Percentiles rank a stretch among this genome's conserved stretches.
Conservation (phyloP, 2,888 invertebrate species). For the Limenitis camilla region DNA sequence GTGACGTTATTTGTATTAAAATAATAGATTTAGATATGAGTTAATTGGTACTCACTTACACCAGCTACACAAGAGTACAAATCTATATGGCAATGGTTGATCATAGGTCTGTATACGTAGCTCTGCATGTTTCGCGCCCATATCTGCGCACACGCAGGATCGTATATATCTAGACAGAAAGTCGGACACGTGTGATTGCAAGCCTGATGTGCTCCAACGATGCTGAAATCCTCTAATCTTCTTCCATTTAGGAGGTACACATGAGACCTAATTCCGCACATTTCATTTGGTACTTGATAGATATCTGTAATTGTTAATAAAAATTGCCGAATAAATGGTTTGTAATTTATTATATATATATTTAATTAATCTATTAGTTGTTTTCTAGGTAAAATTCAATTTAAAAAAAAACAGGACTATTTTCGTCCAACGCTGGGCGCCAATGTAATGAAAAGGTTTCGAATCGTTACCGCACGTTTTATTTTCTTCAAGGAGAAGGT, state of each 20-base stretch:
- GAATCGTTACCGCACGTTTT: no score
- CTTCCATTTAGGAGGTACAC: slow-evolving; percentile 25
- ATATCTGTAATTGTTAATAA: slow-evolving; percentile 37
- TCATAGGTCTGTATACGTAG: slow-evolving; percentile 37
- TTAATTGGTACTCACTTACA: slow-evolving; percentile 43
- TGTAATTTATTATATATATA: no score
- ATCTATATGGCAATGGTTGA: slow-evolving; percentile 66
- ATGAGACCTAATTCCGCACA: slow-evolving; percentile 31
- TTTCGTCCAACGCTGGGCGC: no score
- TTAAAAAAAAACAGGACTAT: no score
- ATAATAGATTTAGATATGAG: slow-evolving; percentile 1
- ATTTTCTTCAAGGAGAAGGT: no score
- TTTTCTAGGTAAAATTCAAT: no score
- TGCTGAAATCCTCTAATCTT: slow-evolving; percentile 43
- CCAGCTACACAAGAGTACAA: slow-evolving; percentile 53
- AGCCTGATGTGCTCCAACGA: slow-evolving; percentile 51
- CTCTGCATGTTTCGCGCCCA: slow-evolving; percentile 32
- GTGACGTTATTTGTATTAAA: slow-evolving; percentile 32
- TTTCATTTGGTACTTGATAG: slow-evolving; percentile 31
- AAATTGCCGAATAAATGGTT: no score
- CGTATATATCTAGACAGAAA: slow-evolving; percentile 51
- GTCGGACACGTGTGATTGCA: slow-evolving; percentile 64
- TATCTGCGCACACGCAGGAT: slow-evolving; percentile 55
- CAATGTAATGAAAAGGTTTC: no score
- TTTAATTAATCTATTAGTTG: no score